These are phyloP conservation scores for Troglohyphantes excavatus DNA, from an alignment of 2,888 invertebrate genomes.

Conservation along the genomic window DNA sequence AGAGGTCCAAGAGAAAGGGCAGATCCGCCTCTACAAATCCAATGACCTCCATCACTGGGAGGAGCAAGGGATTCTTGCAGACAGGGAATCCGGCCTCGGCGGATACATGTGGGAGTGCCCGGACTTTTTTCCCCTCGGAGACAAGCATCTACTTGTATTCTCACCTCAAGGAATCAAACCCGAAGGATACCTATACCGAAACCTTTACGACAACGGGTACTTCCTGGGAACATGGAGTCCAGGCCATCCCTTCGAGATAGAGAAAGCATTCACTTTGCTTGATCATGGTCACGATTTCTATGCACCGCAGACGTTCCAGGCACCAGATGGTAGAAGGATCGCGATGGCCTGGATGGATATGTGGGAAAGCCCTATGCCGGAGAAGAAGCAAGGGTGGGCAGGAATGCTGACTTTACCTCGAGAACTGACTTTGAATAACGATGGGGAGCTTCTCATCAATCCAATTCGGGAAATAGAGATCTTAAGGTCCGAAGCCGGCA, in stretches of 20 bases:
- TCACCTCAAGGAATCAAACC: constrained; percentile 10
- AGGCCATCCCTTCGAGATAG: background rate
- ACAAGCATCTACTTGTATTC: background rate
- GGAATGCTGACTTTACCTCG: constrained; percentile 11
- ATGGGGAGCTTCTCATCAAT: background rate
- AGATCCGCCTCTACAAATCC: background rate
- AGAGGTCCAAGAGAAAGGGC: background rate
- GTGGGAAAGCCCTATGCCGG: constrained; percentile 21
- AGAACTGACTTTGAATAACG: background rate
- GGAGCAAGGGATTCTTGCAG: background rate
- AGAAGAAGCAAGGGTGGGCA: background rate
- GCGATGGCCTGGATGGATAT: constrained; percentile 10
- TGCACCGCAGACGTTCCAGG: constrained; percentile 11
- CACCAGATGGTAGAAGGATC: background rate
- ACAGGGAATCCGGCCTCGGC: background rate
- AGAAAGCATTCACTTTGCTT: constrained; percentile 2
- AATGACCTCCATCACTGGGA: constrained; percentile 18
- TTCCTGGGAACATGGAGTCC: background rate
- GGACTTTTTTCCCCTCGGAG: background rate
- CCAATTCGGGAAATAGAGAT: background rate
- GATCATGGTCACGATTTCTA: constrained; percentile 23
- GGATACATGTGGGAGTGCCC: constrained; percentile 40
- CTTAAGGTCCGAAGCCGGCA: background rate
- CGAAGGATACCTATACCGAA: background rate
- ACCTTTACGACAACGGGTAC: constrained; percentile 19